phyloP scores from a whole-genome alignment of 2,888 invertebrate genomes.

The Odontocolon sp. region DNA sequence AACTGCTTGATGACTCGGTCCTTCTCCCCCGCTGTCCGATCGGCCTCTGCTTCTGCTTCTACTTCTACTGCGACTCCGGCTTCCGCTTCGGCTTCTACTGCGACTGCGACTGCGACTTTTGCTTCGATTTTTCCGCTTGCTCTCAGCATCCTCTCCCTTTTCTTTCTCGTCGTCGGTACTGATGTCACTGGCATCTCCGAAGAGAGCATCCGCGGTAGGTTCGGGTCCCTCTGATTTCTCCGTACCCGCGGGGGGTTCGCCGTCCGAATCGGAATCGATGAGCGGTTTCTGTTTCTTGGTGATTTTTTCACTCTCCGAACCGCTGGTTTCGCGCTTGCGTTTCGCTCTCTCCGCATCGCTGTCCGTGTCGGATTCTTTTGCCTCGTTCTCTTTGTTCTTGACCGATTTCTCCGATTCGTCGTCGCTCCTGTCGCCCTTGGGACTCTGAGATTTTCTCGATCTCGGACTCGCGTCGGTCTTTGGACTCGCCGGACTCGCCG shows the following conservation, averaged over 20 bases:
- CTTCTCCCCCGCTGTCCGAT: constrained; percentile 77
- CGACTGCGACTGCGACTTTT: constrained; percentile 79
- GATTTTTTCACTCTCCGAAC: constrained; percentile 71
- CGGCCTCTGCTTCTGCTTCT: constrained; percentile 74
- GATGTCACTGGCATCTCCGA: constrained; percentile 97
- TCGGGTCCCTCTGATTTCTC: no score
- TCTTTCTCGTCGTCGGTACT: constrained; percentile 90
- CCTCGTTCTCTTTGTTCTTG: constrained; percentile 47
- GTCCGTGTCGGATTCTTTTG: constrained; percentile 73
- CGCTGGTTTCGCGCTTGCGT: constrained; percentile 74
- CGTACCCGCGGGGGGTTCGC: constrained; percentile 77
- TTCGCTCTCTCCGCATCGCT: constrained; percentile 76
- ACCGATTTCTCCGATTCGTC: constrained; percentile 72
- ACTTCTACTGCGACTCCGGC: constrained; percentile 69
- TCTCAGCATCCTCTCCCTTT: constrained; percentile 79
- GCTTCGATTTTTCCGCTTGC: constrained; percentile 75
- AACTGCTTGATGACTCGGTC: constrained; percentile 68
- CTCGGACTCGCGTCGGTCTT: constrained; percentile 61
- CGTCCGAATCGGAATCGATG: constrained; percentile 88
- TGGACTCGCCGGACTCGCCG: constrained; percentile 60
- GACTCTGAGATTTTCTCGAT: constrained; percentile 64
- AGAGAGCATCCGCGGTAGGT: constrained; percentile 91
- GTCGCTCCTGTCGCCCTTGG: constrained; percentile 73
- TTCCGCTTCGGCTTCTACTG: constrained; percentile 77
- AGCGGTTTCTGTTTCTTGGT: constrained; percentile 82